Base-by-base conservation (phyloP, 1,140 invertebrate genomes). In the Copidosoma floridanum region DNA sequence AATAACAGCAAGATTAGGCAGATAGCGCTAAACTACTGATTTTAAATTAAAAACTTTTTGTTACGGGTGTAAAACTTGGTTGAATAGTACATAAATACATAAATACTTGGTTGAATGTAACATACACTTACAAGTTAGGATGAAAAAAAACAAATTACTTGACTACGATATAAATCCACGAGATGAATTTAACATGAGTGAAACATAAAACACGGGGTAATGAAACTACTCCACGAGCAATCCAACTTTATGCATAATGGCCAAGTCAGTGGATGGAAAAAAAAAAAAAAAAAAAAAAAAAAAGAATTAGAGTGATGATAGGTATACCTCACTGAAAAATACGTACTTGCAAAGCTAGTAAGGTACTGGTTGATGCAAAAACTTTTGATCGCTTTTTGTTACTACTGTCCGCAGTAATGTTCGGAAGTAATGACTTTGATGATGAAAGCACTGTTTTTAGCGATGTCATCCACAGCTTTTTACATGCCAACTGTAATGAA, bases 391-490 rank as follows among this genome's bases (percentile, higher is more conserved):
- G 46, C n/a, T n/a, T 46, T 1, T 61, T 21, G 14, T n/a, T 53
- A 20, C 43, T 61, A 55, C 16, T 48, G 41, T 20, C 44, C 52
- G 43, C 37, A 16, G 44, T 16, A 54, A 54, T 54, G 23, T 44
- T 56, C 14, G 38, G 37, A 20, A 26, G 8, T 6, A 43, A 51
- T 52, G 55, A 18, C 35, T 57, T 48, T 48, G 55, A 50, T 44
- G 58, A 41, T 41, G 54, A 44, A 61, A 56, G 27, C 27, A 57
- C 60, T 37, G 53, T 44, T 26, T 57, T 29, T 57, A 62, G 38
- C 18, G 54, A 56, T 38, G 60, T 52, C 48, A 46, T 46, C 60
- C 60, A 62, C 60, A 62, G 54, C 47, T 57, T 62, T 62, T 62
- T 62, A 41, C 60, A 62, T 62, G 54, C 53, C 60, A 57, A 57